These are phyloP conservation scores for Hydraecia micacea DNA, from an alignment of 2,888 invertebrate genomes.

Conservation along the genomic window DNA sequence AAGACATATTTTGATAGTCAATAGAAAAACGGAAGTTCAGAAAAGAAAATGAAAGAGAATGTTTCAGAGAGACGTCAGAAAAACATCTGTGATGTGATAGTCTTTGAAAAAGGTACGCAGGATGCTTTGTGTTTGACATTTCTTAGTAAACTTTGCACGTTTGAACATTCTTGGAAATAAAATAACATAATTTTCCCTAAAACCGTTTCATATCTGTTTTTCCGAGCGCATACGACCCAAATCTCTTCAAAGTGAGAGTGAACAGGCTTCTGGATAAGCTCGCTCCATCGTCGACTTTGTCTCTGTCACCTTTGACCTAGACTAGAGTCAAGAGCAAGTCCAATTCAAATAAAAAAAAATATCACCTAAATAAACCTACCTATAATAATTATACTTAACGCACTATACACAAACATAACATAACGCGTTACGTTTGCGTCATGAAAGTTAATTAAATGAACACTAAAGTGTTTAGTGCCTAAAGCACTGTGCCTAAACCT, in stretches of 20 bases:
- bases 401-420: not conserved
- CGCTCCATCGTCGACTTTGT: no score
- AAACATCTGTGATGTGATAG: conserved; percentile 41
- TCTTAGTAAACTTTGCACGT: conserved; percentile 16
- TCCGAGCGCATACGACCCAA: no score
- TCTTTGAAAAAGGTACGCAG: conserved; percentile 42
- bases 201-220: no score
- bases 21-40: conserved; percentile 21
- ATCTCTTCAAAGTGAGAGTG: no score
- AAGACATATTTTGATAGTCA: conserved; percentile 6
- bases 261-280: no score
- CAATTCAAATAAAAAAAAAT: no score
- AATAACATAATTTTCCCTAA: not conserved
- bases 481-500: conserved; percentile 37
- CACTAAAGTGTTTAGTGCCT: conserved; percentile 13
- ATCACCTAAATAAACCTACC: not conserved
- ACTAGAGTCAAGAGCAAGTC: no score
- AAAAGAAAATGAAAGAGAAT: conserved; percentile 36
- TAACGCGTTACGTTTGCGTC: not conserved
- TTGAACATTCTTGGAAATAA: conserved; percentile 20
- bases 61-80: conserved; percentile 39
- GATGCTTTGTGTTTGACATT: conserved; percentile 42
- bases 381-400: no score
- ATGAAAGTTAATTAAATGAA: conserved; percentile 9
- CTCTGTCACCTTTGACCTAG: no score